Base-by-base conservation (phyloP, 2,888 invertebrate species). In the Coelogynopora nodosa region DNA sequence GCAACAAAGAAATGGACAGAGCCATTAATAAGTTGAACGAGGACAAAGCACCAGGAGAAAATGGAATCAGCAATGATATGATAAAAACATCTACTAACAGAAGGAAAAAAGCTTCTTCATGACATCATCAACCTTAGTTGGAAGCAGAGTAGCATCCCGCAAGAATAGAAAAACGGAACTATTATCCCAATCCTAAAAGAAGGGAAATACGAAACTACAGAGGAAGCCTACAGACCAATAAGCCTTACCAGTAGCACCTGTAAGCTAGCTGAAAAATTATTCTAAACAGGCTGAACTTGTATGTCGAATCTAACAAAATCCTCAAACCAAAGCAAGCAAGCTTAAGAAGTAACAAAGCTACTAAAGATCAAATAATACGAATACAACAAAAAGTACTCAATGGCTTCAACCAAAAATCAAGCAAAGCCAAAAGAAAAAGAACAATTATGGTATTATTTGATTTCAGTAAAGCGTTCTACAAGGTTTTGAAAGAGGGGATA, bases 241-340 rank as follows among this genome's bases (percentile, higher is more conserved):
- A 74, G 74, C 27, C 74, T 74, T 23, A 74, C 27, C 23, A 74
- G 74, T 23, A 74, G 23, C 27, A 74, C 23, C 74, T 74, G 18
- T 26, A 74, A 74, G 23, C 5, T 23, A 23, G 5, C 23, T 2
- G 74, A 74, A 74, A 74, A 23, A 74, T n/a, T 74, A 26, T 10
- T 74, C 5, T 74, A 26, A 74, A 23, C 74, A 74, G 74, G 23
- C 27, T 74, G 27, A 74, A 74, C 74, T 23, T 10, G 74, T 13
- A 13, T 13, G 74, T 74, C 5, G 74, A 74, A 74, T 13, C 5
- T 13, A 74, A 74, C 23, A 74, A 74, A 5, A 74, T 74, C 74
- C 5, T 74, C 74, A 74, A 74, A 74, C 74, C 74, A 23, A 26
- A 74, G 27, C 74, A 74, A 74, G 74, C 74, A 74, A 26, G 74